A percentile compares a stretch with the other conserved stretches of the same genome.
Evolutionary conservation across 2,888 invertebrate species (phyloP).

Genomic region (Mesorhabditis sp.): DNA sequence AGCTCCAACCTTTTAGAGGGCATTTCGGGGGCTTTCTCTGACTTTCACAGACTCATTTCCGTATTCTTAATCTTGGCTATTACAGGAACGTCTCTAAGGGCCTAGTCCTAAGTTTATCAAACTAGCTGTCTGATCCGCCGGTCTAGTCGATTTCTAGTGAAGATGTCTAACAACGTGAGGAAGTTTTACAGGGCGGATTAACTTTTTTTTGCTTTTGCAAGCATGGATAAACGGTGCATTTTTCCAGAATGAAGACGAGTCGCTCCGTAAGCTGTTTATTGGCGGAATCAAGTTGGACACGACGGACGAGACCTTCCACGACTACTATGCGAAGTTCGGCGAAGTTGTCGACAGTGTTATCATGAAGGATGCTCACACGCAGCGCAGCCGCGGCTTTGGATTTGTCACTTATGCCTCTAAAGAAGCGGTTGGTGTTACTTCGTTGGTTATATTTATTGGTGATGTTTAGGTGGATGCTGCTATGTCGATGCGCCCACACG

Average conservation of each 20-base stretch:
- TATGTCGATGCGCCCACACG: conserved; percentile 76
- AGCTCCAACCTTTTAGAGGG: too few relatives aligned
- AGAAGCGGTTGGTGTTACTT: conserved; percentile 19
- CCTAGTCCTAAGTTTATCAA: too few relatives aligned
- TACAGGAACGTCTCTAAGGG: too few relatives aligned
- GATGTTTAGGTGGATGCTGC: conserved; percentile 79
- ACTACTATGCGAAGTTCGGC: conserved; percentile 91
- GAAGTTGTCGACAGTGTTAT: conserved; percentile 85
- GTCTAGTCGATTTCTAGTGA: too few relatives aligned
- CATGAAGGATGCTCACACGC: conserved; percentile 91
- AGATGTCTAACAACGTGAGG: too few relatives aligned
- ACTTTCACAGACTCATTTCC: too few relatives aligned
- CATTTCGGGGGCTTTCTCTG: too few relatives aligned
- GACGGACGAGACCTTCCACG: conserved; percentile 47
- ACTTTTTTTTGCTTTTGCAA: too few relatives aligned
- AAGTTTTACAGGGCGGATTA: too few relatives aligned
- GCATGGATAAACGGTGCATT: neutral
- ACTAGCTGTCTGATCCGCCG: too few relatives aligned
- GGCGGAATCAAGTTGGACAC: conserved; percentile 52
- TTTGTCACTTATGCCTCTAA: conserved; percentile 84
- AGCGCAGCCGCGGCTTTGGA: conserved; percentile 91
- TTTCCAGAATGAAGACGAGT: neutral
- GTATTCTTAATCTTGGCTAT: too few relatives aligned
- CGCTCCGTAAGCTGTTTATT: conserved; percentile 52
- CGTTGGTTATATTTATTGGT: neutral